A percentile compares a stretch with the other conserved stretches of the same genome.
These are phyloP conservation scores for Trachythela sp. DNA, from an alignment of 64 coral and sea anemone genomes.

Conservation along the genomic window DNA sequence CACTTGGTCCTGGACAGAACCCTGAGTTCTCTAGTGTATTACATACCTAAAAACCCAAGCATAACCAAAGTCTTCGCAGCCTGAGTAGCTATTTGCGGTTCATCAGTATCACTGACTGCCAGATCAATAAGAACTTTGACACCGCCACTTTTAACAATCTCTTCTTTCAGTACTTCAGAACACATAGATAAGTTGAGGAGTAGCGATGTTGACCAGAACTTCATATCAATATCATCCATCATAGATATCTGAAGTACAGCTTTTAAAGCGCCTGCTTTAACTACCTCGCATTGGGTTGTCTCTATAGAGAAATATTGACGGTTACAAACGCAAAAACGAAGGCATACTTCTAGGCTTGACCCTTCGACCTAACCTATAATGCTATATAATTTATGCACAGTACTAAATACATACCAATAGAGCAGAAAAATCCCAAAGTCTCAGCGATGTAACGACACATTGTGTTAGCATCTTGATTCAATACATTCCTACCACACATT, in stretches of 20 bases:
- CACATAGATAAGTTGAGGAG: slow-evolving; percentile 82
- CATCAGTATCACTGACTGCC: slow-evolving; percentile 76
- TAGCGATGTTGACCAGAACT: slow-evolving; percentile 87
- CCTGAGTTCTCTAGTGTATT: background rate
- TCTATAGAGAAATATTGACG: slow-evolving; percentile 32
- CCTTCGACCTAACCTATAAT: too few relatives aligned
- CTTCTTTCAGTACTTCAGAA: slow-evolving; percentile 74
- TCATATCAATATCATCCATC: slow-evolving; percentile 76
- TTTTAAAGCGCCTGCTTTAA: slow-evolving; percentile 73
- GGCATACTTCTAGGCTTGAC: too few relatives aligned
- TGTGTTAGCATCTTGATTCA: background rate
- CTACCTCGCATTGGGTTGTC: slow-evolving; percentile 53
- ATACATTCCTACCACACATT: slow-evolving; percentile 12
- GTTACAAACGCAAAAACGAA: background rate
- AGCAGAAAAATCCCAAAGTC: slow-evolving; percentile 86
- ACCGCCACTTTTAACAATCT: slow-evolving; percentile 74
- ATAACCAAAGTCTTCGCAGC: slow-evolving; percentile 96
- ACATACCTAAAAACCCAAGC: slow-evolving; percentile 95
- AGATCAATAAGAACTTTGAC: slow-evolving; percentile 88
- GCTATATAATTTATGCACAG: too few relatives aligned
- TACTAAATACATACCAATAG: slow-evolving; percentile 89
- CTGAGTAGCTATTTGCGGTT: slow-evolving; percentile 64
- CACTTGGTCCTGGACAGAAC: background rate
- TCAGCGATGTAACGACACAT: slow-evolving; percentile 56
- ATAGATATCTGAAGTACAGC: slow-evolving; percentile 62